Evolutionary conservation across 2,888 invertebrate species (phyloP), one percentile per base, ranked within the genome.

Genomic region (Sussaba pulchella): DNA sequence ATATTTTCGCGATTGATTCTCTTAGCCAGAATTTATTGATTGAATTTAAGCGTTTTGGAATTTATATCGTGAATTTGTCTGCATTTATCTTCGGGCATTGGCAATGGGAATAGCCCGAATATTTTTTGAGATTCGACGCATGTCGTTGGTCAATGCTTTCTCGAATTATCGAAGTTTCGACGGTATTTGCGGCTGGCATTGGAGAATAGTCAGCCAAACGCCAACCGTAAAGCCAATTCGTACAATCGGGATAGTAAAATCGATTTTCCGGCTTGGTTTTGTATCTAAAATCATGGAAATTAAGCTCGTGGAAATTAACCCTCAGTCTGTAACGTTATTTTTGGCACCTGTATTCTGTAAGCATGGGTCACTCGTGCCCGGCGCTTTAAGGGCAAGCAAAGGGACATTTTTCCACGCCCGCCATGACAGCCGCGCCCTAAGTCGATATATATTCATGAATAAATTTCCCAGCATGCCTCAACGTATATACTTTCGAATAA

Each of bases 221-320:
- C 91, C 91, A 92, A 14, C 91, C 91, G 24, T 89, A 86, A 31
- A 85, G 47, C 91, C 91, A 91, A 80, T 81, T 90, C 2, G 86
- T 84, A 61, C 89, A 89, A 61, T 90, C 88, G n/a, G 89, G 88
- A 43, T 86, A 89, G 74, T 88, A 90, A 85, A 82, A 91, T 74
- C 88, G 87, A 78, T 89, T 84, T 69, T 91, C 91, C 1, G 91
- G 89, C 14, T 77, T 78, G 47, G 86, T 71, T 73, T 91, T 87
- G 67, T 85, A 84, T 82, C 91, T 91, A 73, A 47, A 59, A 52
- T n/a, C 64, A 52, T 41, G 31, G 9, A 26, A 66, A 41, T 8
- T 14, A 9, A 31, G 26, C 26, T 10, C 10, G 17, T 19, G 19
- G 12, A 10, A 14, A 39, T n/a, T 66, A 10, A 19, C n/a, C n/a